A percentile compares a stretch with the other conserved stretches of the same genome.
These are phyloP conservation scores for Molothrus ater DNA, from an alignment of 2,797 vertebrate genomes.

Conservation along the genomic window DNA sequence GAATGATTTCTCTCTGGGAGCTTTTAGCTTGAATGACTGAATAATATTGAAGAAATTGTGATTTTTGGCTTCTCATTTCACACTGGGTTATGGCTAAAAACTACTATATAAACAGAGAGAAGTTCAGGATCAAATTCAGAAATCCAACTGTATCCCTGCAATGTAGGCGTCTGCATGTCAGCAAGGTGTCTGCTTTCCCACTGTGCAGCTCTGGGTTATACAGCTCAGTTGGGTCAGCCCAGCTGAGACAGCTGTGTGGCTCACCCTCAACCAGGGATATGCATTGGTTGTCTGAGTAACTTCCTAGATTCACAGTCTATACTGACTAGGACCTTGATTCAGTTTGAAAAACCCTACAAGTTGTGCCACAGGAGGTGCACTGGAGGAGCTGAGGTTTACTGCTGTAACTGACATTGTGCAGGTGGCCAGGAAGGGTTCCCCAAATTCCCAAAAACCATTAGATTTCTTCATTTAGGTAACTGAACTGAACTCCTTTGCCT, in stretches of 20 bases:
- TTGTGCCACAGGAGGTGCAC: background rate
- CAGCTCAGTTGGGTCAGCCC: background rate
- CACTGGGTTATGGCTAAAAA: background rate
- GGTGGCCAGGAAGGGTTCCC: fast-evolving
- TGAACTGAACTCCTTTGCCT: background rate
- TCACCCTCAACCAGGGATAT: background rate
- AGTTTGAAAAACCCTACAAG: background rate
- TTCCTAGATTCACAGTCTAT: background rate
- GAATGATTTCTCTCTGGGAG: background rate
- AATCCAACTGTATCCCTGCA: background rate
- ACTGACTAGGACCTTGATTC: background rate
- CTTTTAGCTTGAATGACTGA: background rate
- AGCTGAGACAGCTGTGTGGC: background rate
- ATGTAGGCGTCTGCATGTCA: background rate
- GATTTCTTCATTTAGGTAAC: background rate
- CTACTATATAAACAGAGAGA: background rate
- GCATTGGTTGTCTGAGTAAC: background rate
- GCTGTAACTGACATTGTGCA: background rate
- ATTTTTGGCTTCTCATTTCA: background rate
- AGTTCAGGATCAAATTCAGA: background rate
- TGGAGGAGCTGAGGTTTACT: background rate
- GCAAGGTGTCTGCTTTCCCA: background rate
- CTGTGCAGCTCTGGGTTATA: background rate
- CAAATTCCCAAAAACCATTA: background rate
- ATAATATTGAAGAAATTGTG: background rate